Conservation (phyloP, 2,113 vertebrate species). For the Cottus gobio region DNA sequence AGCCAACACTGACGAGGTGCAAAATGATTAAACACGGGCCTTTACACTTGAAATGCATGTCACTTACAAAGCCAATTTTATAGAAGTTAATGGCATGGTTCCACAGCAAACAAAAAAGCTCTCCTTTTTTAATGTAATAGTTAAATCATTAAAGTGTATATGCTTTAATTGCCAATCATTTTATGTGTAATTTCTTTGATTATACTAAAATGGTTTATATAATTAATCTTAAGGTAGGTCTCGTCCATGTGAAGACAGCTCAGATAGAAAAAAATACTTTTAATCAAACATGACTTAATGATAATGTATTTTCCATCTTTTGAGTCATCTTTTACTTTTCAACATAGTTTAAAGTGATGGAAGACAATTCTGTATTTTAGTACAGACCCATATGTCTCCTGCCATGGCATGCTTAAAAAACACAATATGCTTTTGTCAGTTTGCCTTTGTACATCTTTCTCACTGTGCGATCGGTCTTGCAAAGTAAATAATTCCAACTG, state of each 20-base stretch:
- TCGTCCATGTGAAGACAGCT: not conserved
- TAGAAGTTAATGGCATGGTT: not conserved
- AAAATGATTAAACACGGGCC: not conserved
- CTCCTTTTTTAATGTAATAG: not conserved
- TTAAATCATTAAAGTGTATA: not conserved
- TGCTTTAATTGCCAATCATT: not conserved
- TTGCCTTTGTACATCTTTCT: not conserved
- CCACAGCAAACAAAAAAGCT: not conserved
- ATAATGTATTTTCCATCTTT: not conserved
- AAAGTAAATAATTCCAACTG: not conserved
- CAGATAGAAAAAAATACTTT: not conserved
- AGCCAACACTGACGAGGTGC: not conserved
- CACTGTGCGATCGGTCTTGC: not conserved
- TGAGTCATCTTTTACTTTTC: not conserved
- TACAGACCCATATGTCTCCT: conserved; percentile 14
- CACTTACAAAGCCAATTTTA: not conserved
- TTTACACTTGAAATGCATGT: not conserved
- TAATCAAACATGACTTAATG: not conserved
- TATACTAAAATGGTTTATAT: not conserved
- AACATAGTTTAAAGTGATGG: not conserved
- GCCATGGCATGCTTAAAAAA: not conserved
- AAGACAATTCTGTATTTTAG: not conserved
- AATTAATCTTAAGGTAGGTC: not conserved
- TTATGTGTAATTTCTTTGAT: not conserved
- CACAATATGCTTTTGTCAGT: conserved; percentile 29